Evolutionary conservation across 1,140 invertebrate genomes (phyloP), one percentile per base, ranked within the genome.

Genomic region (Dendrolimus kikuchii): DNA sequence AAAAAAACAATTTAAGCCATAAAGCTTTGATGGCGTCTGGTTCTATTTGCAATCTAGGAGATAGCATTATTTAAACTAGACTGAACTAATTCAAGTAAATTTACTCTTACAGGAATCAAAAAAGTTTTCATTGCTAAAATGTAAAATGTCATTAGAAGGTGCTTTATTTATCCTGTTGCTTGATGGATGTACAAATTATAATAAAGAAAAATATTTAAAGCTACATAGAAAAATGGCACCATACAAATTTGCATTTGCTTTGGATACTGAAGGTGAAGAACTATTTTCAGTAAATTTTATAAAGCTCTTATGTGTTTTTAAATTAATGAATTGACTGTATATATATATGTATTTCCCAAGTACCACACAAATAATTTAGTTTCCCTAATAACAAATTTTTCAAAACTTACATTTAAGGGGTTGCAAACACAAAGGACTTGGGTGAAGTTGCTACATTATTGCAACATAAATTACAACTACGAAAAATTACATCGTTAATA

Each of bases 161-260:
- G 90, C 90, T 43, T 82, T 90, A 55, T 65, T 93, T 36, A 89
- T 89, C 48, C 74, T 92, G 41, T 68, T 94, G 45, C 90, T 90
- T 65, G 92, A 94, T 86, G 91, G 67, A 41, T 39, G 72, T 45
- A 64, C 49, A 46, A 80, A 71, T 55, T 55, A 56, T 40, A 72
- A 64, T 7, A 70, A 74, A 57, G 68, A 79, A 59, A 65, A 71
- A 43, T 84, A 84, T 59, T 71, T 94, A 7, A 87, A 89, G 53
- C 87, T 95, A 23, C 92, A 95, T 74, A 89, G 91, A 49, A 91
- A 90, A 77, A 78, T 95, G 55, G 89, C 93, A 7, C 94, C 94
- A 2, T 95, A 92, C 64, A 93, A 93, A 89, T 89, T 92, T 46
- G 89, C 89, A 43, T 92, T 93, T 82, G 85, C 88, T 36, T 60